Evolutionary conservation across 2,888 invertebrate genomes (phyloP), one percentile per base, ranked within the genome.

Genomic region (Orthosia gracilis): DNA sequence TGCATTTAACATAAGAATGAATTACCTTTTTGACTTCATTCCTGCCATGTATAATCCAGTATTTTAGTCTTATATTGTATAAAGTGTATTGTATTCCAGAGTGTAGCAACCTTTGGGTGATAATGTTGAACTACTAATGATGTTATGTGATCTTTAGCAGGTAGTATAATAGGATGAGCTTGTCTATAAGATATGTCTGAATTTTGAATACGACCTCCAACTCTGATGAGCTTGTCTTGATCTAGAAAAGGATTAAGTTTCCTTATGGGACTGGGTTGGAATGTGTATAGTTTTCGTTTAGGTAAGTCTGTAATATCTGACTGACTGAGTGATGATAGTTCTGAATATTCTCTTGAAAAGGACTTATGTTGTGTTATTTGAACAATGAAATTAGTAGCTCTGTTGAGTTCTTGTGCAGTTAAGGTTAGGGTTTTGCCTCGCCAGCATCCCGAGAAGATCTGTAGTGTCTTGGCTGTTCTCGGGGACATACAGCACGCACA

Each of bases 111-210:
- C 26, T 26, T 26, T 26, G 26, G n/a, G 26, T 26, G 26, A 26
- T 26, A 26, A 26, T 26, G 26, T 26, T 26, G 26, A 26, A 26
- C 26, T 4, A 26, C 26, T 26, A 80, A 58, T 15, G 69, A 31
- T n/a, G 80, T 57, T 47, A 67, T 23, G 40, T 80, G 9, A 54
- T 74, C 58, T 71, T 77, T 80, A 52, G 31, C n/a, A 31, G 80
- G 75, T 40, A 80, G 57, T 31, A 80, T 72, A 9, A 77, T 47
- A 59, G 77, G 77, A 17, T 75, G 72, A 45, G 70, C 71, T 47
- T 77, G 76, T 62, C 49, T 71, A 49, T 65, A 80, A 54, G 70
- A 59, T 50, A 80, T 74, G 47, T 80, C 66, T 52, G 80, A 69
- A 49, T 80, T 64, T 15, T 70, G 52, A 31, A 80, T 73, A 13